Conservation (phyloP, 1,140 invertebrate genomes). For the Papilio aristodemus region DNA sequence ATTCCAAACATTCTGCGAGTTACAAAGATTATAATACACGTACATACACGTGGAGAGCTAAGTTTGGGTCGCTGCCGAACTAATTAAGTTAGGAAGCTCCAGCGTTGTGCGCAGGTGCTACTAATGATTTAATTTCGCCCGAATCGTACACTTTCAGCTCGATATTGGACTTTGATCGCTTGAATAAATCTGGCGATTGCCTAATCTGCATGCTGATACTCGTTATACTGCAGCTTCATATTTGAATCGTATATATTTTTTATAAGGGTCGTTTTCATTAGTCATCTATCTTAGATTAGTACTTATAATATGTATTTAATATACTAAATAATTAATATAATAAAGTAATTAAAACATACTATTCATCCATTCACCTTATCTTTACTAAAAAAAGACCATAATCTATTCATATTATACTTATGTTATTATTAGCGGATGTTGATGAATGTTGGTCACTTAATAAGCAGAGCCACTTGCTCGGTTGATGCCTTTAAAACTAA, state of each 20-base stretch:
- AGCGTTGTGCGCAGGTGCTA: constrained; percentile 60
- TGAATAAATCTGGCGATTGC: constrained; percentile 56
- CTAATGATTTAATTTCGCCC: constrained; percentile 75
- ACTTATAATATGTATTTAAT: too few species aligned
- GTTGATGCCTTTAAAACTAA: neutral
- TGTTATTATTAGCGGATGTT: too few species aligned
- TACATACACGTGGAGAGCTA: constrained; percentile 42
- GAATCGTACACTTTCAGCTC: constrained; percentile 54
- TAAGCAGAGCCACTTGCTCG: neutral
- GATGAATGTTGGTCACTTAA: neutral
- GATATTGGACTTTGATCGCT: constrained; percentile 58
- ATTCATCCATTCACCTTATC: too few species aligned
- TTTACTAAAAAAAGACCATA: too few species aligned
- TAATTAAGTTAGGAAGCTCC: constrained; percentile 47
- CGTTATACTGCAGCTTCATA: neutral
- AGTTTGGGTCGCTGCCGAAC: constrained; percentile 48
- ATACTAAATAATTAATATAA: too few species aligned
- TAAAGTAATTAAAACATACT: too few species aligned
- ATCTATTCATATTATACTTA: too few species aligned
- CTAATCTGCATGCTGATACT: constrained; percentile 28
- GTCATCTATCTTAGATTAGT: neutral
- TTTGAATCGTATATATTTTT: neutral
- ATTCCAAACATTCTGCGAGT: constrained; percentile 35
- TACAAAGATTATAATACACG: constrained; percentile 23
- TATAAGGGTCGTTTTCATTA: neutral